These are phyloP conservation scores for Micromesistius poutassou DNA, from an alignment of 2,797 vertebrate genomes.

Conservation along the genomic window DNA sequence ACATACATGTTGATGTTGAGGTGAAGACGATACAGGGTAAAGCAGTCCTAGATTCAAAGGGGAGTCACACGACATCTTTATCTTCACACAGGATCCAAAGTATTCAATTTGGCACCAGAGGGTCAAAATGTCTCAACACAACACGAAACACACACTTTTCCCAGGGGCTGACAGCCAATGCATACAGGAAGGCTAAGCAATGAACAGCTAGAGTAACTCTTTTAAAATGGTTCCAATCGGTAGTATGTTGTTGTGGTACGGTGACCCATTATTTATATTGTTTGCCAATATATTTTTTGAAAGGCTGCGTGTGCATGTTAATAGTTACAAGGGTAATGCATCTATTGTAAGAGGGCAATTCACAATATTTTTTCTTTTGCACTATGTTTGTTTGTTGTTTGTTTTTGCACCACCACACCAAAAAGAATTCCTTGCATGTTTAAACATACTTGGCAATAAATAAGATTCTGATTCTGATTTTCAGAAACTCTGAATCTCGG, in stretches of 20 bases:
- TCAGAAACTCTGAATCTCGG: conserved; percentile 20
- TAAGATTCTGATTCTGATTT: too few species aligned
- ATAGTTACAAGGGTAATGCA: background rate
- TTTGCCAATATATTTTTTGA: background rate
- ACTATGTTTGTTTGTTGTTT: too few species aligned
- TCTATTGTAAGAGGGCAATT: conserved; percentile 23
- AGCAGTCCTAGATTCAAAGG: conserved; percentile 21
- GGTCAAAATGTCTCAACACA: conserved; percentile 15
- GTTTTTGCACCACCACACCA: too few species aligned
- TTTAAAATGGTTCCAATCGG: conserved; percentile 36
- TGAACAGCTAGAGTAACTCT: conserved; percentile 57
- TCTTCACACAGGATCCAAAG: conserved; percentile 27
- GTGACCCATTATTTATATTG: conserved; percentile 17
- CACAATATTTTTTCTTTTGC: too few species aligned
- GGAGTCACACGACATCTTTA: conserved; percentile 33
- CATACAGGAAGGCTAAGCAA: conserved; percentile 47
- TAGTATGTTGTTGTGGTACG: conserved; percentile 58
- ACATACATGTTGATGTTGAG: conserved; percentile 16
- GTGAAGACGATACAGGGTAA: conserved; percentile 21
- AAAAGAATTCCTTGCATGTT: too few species aligned
- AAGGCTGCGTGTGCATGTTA: background rate
- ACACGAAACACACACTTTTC: conserved; percentile 11
- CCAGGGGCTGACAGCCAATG: conserved; percentile 28
- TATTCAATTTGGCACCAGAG: background rate
- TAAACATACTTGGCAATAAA: too few species aligned